Evolutionary conservation across 1,140 invertebrate species (phyloP), one percentile per base, ranked within the genome.

Genomic region (Epicauta chinensis): DNA sequence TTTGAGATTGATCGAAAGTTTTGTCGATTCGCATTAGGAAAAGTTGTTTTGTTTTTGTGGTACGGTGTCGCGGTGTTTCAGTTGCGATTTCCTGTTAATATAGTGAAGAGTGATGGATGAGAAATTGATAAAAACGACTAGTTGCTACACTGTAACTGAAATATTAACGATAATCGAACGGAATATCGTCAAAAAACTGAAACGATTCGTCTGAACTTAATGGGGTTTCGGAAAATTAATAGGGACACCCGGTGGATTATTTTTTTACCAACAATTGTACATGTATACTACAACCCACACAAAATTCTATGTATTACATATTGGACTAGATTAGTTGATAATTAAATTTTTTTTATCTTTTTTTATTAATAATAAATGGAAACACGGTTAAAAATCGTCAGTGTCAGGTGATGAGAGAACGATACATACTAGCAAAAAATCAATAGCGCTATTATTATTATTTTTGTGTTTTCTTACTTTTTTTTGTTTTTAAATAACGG

Each of bases 231-330:
- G 51, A 59, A 57, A 65, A 39, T 63, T 51, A 69, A 66, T 57
- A 62, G 63, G 68, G 63, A 63, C 69, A 68, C 66, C 65, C 67
- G 65, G 67, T 56, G 58, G 60, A 23, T 23, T n/a, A n/a, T n/a
- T 23, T 23, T 23, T 64, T 69, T 70, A 70, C 70, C 68, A 73
- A 73, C 71, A 72, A 72, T 73, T 71, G 63, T 70, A 74, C 69
- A 71, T 73, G 64, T 74, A 74, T 73, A 71, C 72, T 74, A 73
- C 73, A 73, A 73, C 70, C 69, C 72, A 73, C 71, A 73, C 69
- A 71, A 69, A 69, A 71, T 69, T 65, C 69, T 71, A 71, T 71
- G 66, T 69, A 71, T 68, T 71, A 71, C 64, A 71, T 70, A 69
- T 69, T 71, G 69, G 69, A 71, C 69, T 71, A 71, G 67, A 69